Conservation (phyloP, 2,888 invertebrate species). For the Melieria omissa region DNA sequence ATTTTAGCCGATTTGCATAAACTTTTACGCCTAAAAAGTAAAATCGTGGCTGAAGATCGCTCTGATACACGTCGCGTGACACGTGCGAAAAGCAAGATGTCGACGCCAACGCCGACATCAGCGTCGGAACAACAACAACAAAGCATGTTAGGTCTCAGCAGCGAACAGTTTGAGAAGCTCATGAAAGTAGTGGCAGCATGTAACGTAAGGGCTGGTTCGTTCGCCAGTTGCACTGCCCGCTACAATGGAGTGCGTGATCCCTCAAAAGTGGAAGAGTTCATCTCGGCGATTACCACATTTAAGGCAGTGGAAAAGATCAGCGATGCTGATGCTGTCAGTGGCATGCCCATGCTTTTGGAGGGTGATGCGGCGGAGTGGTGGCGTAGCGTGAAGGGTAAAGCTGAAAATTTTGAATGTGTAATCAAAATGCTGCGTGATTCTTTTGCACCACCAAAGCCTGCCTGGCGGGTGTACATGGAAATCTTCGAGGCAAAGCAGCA, state of each 20-base stretch:
- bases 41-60: too few relatives aligned
- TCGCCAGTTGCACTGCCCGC: conserved; percentile 25
- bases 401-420: background rate
- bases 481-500: conserved; percentile 33
- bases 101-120: too few relatives aligned
- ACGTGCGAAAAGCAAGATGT: too few relatives aligned
- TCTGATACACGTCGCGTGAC: too few relatives aligned
- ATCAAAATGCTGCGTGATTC: conserved; percentile 4
- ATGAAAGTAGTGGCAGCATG: conserved; percentile 4
- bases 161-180: conserved; percentile 18
- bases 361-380: conserved; percentile 29
- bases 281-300: conserved; percentile 25
- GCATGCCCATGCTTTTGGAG: conserved; percentile 26
- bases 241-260: conserved; percentile 25
- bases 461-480: conserved; percentile 31
- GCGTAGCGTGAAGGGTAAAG: conserved; percentile 12
- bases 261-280: conserved; percentile 25
- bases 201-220: conserved; percentile 21
- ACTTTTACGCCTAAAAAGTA: too few relatives aligned
- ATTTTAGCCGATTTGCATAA: too few relatives aligned
- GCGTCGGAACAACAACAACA: too few relatives aligned
- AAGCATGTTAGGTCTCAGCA: too few relatives aligned
- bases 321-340: conserved; percentile 27
- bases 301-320: conserved; percentile 25
- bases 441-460: conserved; percentile 20